A percentile compares a stretch with the other conserved stretches of the same genome.
phyloP scores from a whole-genome alignment of 2,797 vertebrate genomes.

The Nyctalus aviator region DNA sequence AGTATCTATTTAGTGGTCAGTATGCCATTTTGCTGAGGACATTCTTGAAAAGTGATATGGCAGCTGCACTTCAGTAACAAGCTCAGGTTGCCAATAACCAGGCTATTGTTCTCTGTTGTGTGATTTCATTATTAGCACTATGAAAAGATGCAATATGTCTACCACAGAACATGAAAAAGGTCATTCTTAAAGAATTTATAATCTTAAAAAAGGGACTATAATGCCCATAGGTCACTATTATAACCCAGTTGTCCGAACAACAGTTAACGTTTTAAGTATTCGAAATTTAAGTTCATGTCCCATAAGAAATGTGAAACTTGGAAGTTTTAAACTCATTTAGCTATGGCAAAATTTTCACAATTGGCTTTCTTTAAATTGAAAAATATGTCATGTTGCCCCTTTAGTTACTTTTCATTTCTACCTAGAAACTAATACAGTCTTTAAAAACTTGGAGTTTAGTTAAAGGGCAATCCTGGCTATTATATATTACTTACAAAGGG shows the following conservation, averaged over 20 bases:
- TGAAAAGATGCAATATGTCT: not conserved
- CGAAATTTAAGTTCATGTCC: slow-evolving; percentile 40
- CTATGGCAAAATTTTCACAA: not conserved
- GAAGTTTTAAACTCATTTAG: slow-evolving; percentile 35
- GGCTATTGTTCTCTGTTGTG: not conserved
- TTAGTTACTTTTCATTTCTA: slow-evolving; percentile 19
- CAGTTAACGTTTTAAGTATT: not conserved
- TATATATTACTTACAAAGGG: not conserved
- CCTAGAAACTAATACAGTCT: not conserved
- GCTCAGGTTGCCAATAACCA: not conserved
- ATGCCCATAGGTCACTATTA: not conserved
- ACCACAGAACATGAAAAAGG: slow-evolving; percentile 28
- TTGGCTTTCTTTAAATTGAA: slow-evolving; percentile 18
- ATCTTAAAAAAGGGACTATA: not conserved
- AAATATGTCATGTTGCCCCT: not conserved
- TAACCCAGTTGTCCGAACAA: not conserved
- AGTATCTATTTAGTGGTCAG: not conserved
- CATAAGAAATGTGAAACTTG: slow-evolving; percentile 2
- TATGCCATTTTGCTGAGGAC: not conserved
- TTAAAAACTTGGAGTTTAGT: not conserved
- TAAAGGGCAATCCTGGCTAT: not conserved
- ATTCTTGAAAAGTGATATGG: not conserved
- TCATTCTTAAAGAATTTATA: not conserved
- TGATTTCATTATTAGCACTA: slow-evolving; percentile 6
- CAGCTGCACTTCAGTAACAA: not conserved